These are phyloP conservation scores for Pheucticus melanocephalus DNA, from an alignment of 2,113 vertebrate species.

Conservation along the genomic window DNA sequence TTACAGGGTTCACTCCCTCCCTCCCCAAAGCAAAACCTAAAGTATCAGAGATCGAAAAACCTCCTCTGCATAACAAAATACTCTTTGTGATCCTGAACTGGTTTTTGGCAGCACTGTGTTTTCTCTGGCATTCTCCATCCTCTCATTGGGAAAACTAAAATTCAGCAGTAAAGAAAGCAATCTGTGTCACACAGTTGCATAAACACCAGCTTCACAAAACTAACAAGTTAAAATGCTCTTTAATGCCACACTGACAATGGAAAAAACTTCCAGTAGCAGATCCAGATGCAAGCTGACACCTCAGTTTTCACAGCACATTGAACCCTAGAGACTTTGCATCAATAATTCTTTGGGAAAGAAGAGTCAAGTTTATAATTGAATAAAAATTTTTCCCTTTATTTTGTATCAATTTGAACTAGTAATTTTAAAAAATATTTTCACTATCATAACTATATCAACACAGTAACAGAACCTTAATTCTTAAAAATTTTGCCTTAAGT, in stretches of 20 bases:
- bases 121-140: neutral
- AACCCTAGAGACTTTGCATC: neutral
- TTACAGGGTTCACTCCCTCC: fast-evolving
- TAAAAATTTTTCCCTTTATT: neutral
- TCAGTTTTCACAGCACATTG: neutral
- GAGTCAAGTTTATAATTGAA: neutral
- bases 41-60: neutral
- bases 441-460: neutral
- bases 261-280: neutral
- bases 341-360: neutral
- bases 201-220: neutral
- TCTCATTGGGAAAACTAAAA: neutral
- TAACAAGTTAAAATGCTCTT: neutral
- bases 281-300: neutral
- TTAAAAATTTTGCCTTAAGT: neutral
- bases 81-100: neutral
- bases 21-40: neutral
- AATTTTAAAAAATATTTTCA: neutral
- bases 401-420: neutral
- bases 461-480: neutral
- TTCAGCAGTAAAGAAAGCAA: neutral
- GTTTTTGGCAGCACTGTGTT: neutral
- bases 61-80: neutral
- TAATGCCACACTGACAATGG: neutral
- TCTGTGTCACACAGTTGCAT: neutral